Evolutionary conservation across 2,113 vertebrate genomes (phyloP).

Genomic region (Melanocharis versteri): DNA sequence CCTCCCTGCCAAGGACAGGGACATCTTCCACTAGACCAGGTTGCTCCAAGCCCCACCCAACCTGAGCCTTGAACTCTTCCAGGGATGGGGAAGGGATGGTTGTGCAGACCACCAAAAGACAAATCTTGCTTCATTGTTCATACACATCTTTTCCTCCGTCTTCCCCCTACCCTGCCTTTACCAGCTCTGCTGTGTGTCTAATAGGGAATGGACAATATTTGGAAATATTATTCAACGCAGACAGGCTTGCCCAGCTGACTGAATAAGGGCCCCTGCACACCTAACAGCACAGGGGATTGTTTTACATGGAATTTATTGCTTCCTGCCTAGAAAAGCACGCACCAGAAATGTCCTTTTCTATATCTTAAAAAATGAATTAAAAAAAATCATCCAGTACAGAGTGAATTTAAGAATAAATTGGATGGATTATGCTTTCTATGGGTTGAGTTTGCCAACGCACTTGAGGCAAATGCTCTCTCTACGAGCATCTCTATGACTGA

Average conservation of each 20-base stretch:
- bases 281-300: not conserved
- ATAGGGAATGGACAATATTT: not conserved
- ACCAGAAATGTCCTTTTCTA: not conserved
- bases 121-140: not conserved
- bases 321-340: not conserved
- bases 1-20: not conserved
- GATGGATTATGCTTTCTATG: not conserved
- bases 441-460: not conserved
- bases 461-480: not conserved
- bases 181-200: not conserved
- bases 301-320: not conserved
- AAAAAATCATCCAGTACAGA: not conserved
- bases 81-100: not conserved
- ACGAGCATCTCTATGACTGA: not conserved
- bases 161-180: not conserved
- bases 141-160: accelerated
- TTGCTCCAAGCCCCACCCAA: not conserved
- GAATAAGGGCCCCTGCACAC: not conserved
- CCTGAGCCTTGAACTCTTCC: not conserved
- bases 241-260: not conserved
- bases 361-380: not conserved
- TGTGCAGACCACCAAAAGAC: not conserved
- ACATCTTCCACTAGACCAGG: not conserved
- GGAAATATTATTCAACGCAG: not conserved
- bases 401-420: not conserved